phyloP scores from a whole-genome alignment of 53 echinoderm and acorn worm genomes.

The Zoroaster sp. region DNA sequence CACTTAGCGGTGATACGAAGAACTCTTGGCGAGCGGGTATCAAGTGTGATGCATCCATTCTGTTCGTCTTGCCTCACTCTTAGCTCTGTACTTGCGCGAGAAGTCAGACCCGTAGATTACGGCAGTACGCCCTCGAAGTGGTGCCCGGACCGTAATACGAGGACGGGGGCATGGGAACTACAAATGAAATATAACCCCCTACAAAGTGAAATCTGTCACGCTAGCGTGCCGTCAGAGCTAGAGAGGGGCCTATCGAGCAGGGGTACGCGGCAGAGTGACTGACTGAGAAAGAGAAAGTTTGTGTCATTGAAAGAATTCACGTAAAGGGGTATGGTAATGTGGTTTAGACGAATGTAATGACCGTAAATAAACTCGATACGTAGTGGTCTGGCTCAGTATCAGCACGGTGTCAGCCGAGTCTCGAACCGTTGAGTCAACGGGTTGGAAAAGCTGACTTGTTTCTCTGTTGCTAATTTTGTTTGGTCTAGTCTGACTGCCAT shows the following conservation, averaged over 20 bases:
- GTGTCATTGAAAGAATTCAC: constrained; percentile 1
- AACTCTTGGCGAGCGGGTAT: constrained; percentile 20
- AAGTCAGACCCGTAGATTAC: constrained; percentile 22
- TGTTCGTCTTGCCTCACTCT: constrained; percentile 10
- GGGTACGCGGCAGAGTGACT: background rate
- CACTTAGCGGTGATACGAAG: constrained; percentile 53
- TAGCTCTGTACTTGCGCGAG: background rate
- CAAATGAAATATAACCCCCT: constrained; percentile 37
- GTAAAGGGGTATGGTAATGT: constrained; percentile 19
- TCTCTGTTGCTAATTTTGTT: constrained; percentile 15
- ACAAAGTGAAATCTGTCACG: constrained; percentile 49
- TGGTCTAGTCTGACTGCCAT: constrained; percentile 12
- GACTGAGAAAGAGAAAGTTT: background rate
- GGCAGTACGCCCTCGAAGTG: constrained; percentile 30
- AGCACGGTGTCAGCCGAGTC: background rate
- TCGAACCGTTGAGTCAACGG: background rate
- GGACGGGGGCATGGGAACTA: constrained; percentile 21
- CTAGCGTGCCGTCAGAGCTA: constrained; percentile 33
- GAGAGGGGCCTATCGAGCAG: background rate
- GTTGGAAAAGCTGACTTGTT: background rate
- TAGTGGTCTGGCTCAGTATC: background rate
- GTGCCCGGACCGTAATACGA: constrained; percentile 38
- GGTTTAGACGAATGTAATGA: constrained; percentile 48
- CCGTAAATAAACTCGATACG: constrained; percentile 56
- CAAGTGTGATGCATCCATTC: constrained; percentile 18